Conservation (phyloP, 2,888 invertebrate genomes). For the Agrotis exclamationis region DNA sequence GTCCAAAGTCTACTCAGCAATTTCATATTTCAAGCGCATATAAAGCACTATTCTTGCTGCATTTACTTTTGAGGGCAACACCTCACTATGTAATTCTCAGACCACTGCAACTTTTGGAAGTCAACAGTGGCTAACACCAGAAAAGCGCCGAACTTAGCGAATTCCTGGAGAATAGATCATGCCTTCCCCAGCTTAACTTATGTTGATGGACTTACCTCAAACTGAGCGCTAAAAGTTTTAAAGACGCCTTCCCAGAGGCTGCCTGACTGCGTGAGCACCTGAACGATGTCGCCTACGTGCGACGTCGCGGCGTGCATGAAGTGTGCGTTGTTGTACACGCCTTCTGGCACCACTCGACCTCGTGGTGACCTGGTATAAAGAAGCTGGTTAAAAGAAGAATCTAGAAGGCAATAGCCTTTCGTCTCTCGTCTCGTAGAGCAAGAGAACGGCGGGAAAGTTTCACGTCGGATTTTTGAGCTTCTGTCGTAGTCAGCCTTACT, state of each 20-base stretch:
- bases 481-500: too few relatives aligned
- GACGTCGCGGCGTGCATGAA: conserved; percentile 97
- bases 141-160: neutral
- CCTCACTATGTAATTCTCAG: too few relatives aligned
- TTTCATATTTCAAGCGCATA: too few relatives aligned
- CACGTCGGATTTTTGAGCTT: too few relatives aligned
- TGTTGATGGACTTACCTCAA: conserved; percentile 92
- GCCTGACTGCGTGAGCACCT: conserved; percentile 96
- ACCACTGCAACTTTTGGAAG: too few relatives aligned
- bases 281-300: conserved; percentile 96
- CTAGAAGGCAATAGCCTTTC: neutral
- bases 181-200: neutral
- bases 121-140: too few relatives aligned
- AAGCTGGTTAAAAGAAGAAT: neutral
- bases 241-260: conserved; percentile 97
- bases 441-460: neutral
- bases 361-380: conserved; percentile 92
- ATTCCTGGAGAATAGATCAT: too few relatives aligned
- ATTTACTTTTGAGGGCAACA: too few relatives aligned
- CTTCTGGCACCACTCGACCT: conserved; percentile 94
- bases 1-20: too few relatives aligned
- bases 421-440: neutral
- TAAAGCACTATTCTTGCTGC: too few relatives aligned
- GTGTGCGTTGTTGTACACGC: conserved; percentile 97
- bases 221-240: conserved; percentile 96